Evolutionary conservation across 2,888 invertebrate genomes (phyloP).

Genomic region (Synanthedon vespiformis): DNA sequence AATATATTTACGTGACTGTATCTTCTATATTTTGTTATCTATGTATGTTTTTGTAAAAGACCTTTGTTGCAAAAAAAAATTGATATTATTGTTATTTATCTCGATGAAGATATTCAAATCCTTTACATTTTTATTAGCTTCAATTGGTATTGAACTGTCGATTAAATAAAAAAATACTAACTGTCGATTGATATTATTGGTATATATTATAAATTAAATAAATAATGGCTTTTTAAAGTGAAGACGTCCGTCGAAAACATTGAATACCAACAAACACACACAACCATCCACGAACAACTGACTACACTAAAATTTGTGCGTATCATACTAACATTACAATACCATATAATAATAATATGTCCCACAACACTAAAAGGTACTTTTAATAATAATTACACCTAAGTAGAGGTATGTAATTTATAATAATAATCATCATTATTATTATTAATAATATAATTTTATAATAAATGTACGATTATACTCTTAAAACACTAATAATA

Average conservation of each 20-base stretch:
- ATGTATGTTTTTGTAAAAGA: no score
- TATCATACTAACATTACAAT: slow-evolving; percentile 52
- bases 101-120: no score
- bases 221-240: not conserved
- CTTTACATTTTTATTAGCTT: no score
- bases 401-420: not conserved
- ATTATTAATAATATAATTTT: slow-evolving; percentile 8
- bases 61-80: no score
- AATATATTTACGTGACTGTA: no score
- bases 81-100: no score
- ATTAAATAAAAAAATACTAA: no score
- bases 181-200: no score
- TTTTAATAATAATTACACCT: slow-evolving; percentile 7
- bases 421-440: no score
- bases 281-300: slow-evolving; percentile 22
- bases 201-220: no score
- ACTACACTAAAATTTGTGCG: slow-evolving; percentile 67
- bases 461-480: slow-evolving; percentile 21
- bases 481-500: slow-evolving; percentile 28
- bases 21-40: no score
- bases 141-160: no score
- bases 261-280: slow-evolving; percentile 17
- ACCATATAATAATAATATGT: slow-evolving; percentile 17
- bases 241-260: not conserved
- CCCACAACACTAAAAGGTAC: slow-evolving; percentile 14